Evolutionary conservation across 1,140 invertebrate species (phyloP), one percentile per base, ranked within the genome.

Genomic region (Temnothorax nylanderi): DNA sequence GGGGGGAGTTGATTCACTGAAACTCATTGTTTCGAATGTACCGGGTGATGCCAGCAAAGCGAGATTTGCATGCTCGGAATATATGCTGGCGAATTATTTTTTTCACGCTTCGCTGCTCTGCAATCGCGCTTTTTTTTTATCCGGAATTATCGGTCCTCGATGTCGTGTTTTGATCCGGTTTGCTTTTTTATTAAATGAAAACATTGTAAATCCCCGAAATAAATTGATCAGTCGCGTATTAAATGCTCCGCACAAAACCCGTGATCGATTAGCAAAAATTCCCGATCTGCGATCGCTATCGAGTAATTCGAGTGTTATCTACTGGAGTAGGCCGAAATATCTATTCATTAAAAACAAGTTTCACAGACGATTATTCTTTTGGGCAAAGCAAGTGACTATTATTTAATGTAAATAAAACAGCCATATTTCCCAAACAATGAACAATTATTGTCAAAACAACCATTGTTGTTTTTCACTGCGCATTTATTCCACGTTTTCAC

Each of bases 151-250:
- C 44, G n/a, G 69, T 75, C 69, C 69, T 81, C 54, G 54, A 74
- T 82, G 67, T 75, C 54, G 56, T 47, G 58, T 74, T 84, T 62
- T 84, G 41, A 84, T 84, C 80, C 80, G 51, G 51, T 82, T 74
- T 60, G 69, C 69, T 81, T 74, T 84, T 84, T 84, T 84, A 84
- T 84, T 49, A 84, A 84, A 84, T 75, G n/a, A 75, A 84, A 60
- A 56, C 51, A 41, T 21, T 54, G 64, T 41, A 34, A 69, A 69
- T 62, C 80, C 47, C 18, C 13, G n/a, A 47, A 84, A 84, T 84
- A n/a, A 72, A 82, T 82, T 60, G 67, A 84, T 84, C 69, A 84
- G 69, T 84, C 54, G 80, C 54, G 69, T 60, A 75, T 84, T 84
- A 84, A 84, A 75, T 56, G 69, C 21, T 62, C 11, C 54, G 32